Base-by-base conservation (phyloP, 2,888 invertebrate species). In the Sipunculus nudus region DNA sequence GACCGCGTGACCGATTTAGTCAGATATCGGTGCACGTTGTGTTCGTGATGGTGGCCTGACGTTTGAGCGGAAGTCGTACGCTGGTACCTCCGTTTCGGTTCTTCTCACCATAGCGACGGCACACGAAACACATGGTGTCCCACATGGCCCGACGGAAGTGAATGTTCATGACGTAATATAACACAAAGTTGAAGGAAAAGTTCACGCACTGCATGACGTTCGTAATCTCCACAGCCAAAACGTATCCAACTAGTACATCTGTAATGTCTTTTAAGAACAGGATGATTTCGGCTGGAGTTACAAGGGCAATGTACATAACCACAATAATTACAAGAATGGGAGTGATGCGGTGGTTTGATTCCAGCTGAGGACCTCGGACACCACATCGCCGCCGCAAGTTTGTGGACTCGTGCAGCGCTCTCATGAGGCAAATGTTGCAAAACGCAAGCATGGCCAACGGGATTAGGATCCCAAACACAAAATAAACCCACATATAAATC, bases 271-370 rank as follows among this genome's bases (percentile, higher is more conserved):
- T 38, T 13, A 76, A 67, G 58, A 75, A 75, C 59, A 73, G 71
- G 10, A 77, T 73, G 38, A 78, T 75, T 62, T 81, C 81, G 0
- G 77, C 77, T 4, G 81, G 81, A 16, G 79, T 77, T 21, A 81
- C 81, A 4, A 81, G 68, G 19, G 79, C 72, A 39, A 79, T 70
- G 59, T 80, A 81, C 77, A 80, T 77, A 38, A 78, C 74, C 1
- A 79, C 78, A 28, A 81, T 80, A 16, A 76, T 77, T 21, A 81
- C 76, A 2, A 81, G 70, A 0, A 78, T 80, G 8, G 75, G 65
- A 5, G 81, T 81, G 35, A 81, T 64, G 1, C 78, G 75, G 55
- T 78, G 74, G 48, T 68, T 68, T 23, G 59, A 49, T 41, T 63
- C 63, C 26, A 68, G 56, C 45, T 77, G 74, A 1, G 75, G 72